Evolutionary conservation across 2,113 vertebrate species (phyloP).

Genomic region (Xerus inauris): DNA sequence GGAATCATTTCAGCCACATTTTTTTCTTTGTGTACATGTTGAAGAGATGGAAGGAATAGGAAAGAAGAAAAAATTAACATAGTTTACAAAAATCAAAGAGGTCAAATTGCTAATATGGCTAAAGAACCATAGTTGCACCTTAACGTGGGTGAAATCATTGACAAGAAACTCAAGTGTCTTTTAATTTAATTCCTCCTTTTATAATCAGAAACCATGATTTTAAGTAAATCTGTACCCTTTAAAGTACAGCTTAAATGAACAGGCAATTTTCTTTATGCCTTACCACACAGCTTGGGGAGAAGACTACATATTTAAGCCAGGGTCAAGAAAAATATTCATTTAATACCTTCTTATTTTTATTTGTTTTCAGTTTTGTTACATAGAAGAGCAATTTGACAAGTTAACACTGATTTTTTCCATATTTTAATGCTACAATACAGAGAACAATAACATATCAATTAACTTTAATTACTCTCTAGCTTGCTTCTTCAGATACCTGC

Average conservation of each 20-base stretch:
- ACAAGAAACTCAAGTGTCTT: slow-evolving; percentile 25
- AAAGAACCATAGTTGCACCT: neutral
- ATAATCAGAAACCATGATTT: slow-evolving; percentile 43
- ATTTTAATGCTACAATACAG: slow-evolving; percentile 39
- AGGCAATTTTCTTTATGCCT: neutral
- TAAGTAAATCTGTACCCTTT: neutral
- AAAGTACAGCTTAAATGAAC: neutral
- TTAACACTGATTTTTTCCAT: neutral
- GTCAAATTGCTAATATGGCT: neutral
- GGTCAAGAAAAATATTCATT: slow-evolving; percentile 6
- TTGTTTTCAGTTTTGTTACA: slow-evolving; percentile 48
- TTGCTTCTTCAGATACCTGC: slow-evolving; percentile 8
- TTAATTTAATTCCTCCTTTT: slow-evolving; percentile 8
- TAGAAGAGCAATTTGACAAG: slow-evolving; percentile 34
- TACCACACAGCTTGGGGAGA: neutral
- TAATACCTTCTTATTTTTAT: neutral
- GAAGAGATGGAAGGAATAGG: neutral
- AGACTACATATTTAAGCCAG: neutral
- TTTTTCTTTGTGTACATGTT: neutral
- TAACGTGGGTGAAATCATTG: slow-evolving; percentile 18
- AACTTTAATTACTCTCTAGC: slow-evolving; percentile 68
- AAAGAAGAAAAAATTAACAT: neutral
- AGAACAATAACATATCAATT: slow-evolving; percentile 75
- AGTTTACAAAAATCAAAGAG: neutral
- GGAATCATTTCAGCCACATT: neutral